These are phyloP conservation scores for Pygoscelis antarcticus DNA, from an alignment of 2,113 vertebrate genomes.

Conservation along the genomic window DNA sequence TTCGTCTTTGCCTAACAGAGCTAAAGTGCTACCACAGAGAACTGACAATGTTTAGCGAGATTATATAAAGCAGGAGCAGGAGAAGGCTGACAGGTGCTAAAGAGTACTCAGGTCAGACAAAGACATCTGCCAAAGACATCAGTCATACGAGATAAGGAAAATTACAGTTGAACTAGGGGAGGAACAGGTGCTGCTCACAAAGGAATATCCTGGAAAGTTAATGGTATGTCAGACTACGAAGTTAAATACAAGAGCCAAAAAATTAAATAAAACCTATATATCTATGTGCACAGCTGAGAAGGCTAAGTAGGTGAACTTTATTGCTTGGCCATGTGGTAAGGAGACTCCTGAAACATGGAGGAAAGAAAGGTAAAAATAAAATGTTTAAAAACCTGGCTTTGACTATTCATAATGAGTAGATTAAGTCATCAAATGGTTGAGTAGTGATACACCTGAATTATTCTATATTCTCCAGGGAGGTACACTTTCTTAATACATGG, in stretches of 20 bases:
- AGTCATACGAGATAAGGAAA: constrained; percentile 43
- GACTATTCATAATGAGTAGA: not conserved
- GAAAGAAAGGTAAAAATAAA: not conserved
- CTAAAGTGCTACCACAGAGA: not conserved
- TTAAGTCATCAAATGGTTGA: not conserved
- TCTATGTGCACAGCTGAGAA: not conserved
- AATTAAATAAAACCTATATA: not conserved
- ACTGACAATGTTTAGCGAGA: not conserved
- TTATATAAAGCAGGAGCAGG: not conserved
- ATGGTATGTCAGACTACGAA: not conserved
- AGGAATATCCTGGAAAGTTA: not conserved
- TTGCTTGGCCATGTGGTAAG: not conserved
- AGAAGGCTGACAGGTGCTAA: constrained; percentile 35
- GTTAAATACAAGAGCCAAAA: not conserved
- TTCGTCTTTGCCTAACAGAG: not conserved
- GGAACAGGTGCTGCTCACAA: not conserved
- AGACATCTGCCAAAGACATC: constrained; percentile 63
- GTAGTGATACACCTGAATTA: not conserved
- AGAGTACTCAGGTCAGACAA: constrained; percentile 58
- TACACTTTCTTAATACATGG: not conserved
- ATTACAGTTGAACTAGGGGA: not conserved
- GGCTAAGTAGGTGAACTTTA: not conserved
- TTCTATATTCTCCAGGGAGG: not conserved
- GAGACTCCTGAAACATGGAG: not conserved
- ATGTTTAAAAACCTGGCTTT: not conserved